A percentile compares a stretch with the other conserved stretches of the same genome.
Conservation (phyloP, 2,888 invertebrate genomes). For the Euphydryas editha region DNA sequence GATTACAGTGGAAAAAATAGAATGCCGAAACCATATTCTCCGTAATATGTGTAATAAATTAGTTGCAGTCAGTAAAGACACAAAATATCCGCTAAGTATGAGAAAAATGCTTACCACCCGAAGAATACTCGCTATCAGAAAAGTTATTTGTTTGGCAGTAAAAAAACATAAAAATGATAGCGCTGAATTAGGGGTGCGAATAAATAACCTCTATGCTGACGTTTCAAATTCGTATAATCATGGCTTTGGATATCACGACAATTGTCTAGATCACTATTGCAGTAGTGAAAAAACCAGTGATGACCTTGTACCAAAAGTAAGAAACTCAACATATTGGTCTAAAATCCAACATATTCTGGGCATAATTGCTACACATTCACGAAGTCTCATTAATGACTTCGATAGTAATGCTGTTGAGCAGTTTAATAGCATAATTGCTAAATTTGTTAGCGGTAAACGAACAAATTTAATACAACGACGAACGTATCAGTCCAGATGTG, state of each 20-base stretch:
- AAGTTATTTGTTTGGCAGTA: slow-evolving; percentile 1
- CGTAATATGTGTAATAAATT: slow-evolving; percentile 38
- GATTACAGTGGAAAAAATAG: slow-evolving; percentile 43
- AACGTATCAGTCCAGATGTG: slow-evolving; percentile 49
- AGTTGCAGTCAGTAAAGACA: slow-evolving; percentile 14
- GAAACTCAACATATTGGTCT: slow-evolving; percentile 10
- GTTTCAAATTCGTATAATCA: slow-evolving; percentile 6
- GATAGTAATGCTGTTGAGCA: slow-evolving; percentile 46
- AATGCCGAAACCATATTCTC: slow-evolving; percentile 44
- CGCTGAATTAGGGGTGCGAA: not conserved
- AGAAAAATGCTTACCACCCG: slow-evolving; percentile 1
- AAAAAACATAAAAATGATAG: not conserved
- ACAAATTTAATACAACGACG: slow-evolving; percentile 44
- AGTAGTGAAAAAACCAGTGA: slow-evolving; percentile 14
- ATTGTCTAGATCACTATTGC: slow-evolving; percentile 11
- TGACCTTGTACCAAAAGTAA: slow-evolving; percentile 12
- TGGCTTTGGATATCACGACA: slow-evolving; percentile 12
- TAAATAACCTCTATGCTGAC: not conserved
- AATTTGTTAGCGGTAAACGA: slow-evolving; percentile 52
- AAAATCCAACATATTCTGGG: slow-evolving; percentile 11
- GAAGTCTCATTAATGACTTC: slow-evolving; percentile 12
- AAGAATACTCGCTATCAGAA: slow-evolving; percentile 6
- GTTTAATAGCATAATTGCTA: slow-evolving; percentile 49
- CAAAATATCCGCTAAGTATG: slow-evolving; percentile 9
- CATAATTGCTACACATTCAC: slow-evolving; percentile 9